phyloP scores from a whole-genome alignment of 1,140 invertebrate species.

The Dinothrombium tinctorium region DNA sequence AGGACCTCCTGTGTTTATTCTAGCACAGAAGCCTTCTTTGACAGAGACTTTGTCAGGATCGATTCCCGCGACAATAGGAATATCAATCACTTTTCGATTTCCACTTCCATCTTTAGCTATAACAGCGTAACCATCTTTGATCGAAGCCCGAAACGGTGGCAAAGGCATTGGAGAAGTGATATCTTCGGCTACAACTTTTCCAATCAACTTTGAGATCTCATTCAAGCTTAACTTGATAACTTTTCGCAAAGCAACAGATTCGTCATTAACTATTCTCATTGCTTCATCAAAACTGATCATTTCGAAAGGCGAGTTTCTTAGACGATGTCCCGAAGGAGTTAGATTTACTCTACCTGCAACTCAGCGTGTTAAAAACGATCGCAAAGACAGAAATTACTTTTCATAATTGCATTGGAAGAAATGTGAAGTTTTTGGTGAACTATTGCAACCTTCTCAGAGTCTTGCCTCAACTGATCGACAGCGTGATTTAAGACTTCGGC shows the following conservation, averaged over 20 bases:
- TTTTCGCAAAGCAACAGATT: too few relatives aligned
- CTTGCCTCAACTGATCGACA: constrained; percentile 38
- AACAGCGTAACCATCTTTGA: constrained; percentile 78
- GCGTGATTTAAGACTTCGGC: constrained; percentile 48
- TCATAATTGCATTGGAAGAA: too few relatives aligned
- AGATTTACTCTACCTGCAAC: too few relatives aligned
- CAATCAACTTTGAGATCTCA: too few relatives aligned
- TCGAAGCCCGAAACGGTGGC: constrained; percentile 75
- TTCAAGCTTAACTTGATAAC: too few relatives aligned
- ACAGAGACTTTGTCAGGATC: constrained; percentile 18
- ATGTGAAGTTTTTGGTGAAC: too few relatives aligned
- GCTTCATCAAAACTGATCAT: constrained; percentile 10
- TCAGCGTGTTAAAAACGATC: too few relatives aligned
- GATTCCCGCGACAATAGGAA: constrained; percentile 15
- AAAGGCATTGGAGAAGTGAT: constrained; percentile 37
- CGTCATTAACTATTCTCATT: too few relatives aligned
- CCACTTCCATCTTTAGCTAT: constrained; percentile 39
- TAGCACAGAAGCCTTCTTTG: constrained; percentile 39
- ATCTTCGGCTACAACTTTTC: constrained; percentile 35
- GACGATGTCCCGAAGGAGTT: too few relatives aligned
- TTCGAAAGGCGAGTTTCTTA: constrained; percentile 10
- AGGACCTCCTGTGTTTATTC: constrained; percentile 83
- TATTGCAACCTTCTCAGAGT: neutral
- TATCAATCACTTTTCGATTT: constrained; percentile 10
- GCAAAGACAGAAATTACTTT: too few relatives aligned